Percentiles rank a stretch among this genome's conserved stretches.
phyloP scores from a whole-genome alignment of 2,888 invertebrate species.

The Acanthosepion lycidas region DNA sequence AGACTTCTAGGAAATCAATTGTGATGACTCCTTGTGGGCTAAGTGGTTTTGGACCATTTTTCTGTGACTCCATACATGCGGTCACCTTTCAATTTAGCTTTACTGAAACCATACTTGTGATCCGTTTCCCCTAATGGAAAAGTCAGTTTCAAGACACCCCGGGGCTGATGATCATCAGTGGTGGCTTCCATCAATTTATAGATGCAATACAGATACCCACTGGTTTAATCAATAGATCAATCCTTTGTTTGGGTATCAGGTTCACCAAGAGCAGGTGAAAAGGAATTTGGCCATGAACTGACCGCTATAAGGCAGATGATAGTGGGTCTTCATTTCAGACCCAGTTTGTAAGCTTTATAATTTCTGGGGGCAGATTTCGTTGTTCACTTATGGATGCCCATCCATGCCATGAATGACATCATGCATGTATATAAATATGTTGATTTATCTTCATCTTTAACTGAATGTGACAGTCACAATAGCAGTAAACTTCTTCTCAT shows the following conservation, averaged over 20 bases:
- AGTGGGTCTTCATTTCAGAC: background rate
- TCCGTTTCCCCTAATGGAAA: background rate
- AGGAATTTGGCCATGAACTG: background rate
- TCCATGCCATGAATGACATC: no score
- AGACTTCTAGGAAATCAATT: background rate
- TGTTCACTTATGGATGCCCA: background rate
- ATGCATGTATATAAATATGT: no score
- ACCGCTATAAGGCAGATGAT: background rate
- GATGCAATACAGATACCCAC: background rate
- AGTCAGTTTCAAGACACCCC: background rate
- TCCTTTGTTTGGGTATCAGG: background rate
- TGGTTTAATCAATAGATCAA: background rate
- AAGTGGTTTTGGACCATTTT: background rate
- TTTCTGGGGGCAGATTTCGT: background rate
- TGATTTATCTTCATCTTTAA: no score
- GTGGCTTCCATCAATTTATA: background rate
- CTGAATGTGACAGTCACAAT: no score
- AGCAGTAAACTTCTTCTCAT: no score
- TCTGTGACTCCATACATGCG: background rate
- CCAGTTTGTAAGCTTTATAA: background rate
- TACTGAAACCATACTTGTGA: background rate
- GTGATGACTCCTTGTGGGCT: background rate
- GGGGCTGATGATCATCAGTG: background rate
- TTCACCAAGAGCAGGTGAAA: background rate
- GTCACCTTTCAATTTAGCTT: background rate